Percentiles rank a stretch among this genome's conserved stretches.
Conservation (phyloP, 2,888 invertebrate genomes). For the Spilarctia lutea region DNA sequence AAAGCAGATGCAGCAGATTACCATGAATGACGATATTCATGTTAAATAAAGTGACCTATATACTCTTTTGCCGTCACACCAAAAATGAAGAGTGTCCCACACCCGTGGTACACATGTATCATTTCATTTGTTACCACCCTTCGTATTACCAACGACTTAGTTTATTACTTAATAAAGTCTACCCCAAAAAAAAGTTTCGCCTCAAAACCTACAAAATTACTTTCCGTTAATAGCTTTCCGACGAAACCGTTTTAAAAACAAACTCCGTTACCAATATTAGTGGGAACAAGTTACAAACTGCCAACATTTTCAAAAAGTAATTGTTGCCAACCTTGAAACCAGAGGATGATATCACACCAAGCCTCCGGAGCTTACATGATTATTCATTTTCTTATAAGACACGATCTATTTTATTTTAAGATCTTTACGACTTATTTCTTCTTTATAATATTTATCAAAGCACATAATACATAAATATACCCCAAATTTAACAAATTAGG, state of each 20-base stretch:
- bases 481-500: no score
- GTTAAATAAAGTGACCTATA: neutral
- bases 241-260: constrained; percentile 24
- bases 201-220: constrained; percentile 22
- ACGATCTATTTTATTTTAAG: neutral
- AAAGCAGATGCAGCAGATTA: neutral
- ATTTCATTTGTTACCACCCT: neutral
- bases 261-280: constrained; percentile 24
- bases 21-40: neutral
- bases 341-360: neutral
- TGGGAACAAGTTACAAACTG: constrained; percentile 18
- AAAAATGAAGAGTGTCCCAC: neutral
- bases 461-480: no score
- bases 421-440: neutral
- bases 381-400: neutral
- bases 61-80: neutral
- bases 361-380: neutral
- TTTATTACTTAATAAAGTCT: constrained; percentile 20
- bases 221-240: constrained; percentile 13
- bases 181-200: constrained; percentile 15
- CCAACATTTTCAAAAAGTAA: constrained; percentile 31
- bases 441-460: neutral
- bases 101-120: neutral
- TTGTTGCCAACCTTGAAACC: constrained; percentile 22
- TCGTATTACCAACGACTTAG: constrained; percentile 15